These are phyloP conservation scores for Pseudochaenichthys georgianus DNA, from an alignment of 2,797 vertebrate species.

Conservation along the genomic window DNA sequence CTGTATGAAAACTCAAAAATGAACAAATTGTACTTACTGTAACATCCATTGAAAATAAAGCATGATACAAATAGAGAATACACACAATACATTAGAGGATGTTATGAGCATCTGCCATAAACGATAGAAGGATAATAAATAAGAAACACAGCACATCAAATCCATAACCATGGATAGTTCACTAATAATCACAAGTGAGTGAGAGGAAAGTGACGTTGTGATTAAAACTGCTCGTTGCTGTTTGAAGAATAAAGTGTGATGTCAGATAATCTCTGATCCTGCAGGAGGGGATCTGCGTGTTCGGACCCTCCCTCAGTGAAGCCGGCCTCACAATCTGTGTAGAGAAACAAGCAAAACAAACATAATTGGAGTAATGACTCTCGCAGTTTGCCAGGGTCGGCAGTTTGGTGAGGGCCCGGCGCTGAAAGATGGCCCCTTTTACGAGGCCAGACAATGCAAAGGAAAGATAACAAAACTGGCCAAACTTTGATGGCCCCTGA, in stretches of 20 bases:
- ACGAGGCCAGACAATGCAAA: constrained; percentile 98
- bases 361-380: constrained; percentile 76
- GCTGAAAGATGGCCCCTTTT: constrained; percentile 97
- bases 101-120: too few species aligned
- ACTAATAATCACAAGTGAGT: not conserved
- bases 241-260: too few species aligned
- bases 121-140: too few species aligned
- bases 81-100: too few species aligned
- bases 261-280: not conserved
- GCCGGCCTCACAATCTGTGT: constrained; percentile 84
- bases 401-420: constrained; percentile 88
- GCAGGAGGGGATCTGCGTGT: not conserved
- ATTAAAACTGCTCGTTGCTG: not conserved
- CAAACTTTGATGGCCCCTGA: constrained; percentile 94
- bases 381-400: constrained; percentile 69
- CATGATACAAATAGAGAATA: too few species aligned
- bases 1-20: too few species aligned
- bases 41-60: too few species aligned
- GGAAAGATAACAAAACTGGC: constrained; percentile 99
- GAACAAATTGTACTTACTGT: too few species aligned
- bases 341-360: constrained; percentile 72
- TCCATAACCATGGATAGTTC: not conserved
- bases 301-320: constrained; percentile 71
- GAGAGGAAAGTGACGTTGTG: not conserved
- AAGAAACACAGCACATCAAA: too few species aligned